Base-by-base conservation (phyloP, 2,113 vertebrate species). In the Sciurus niger region DNA sequence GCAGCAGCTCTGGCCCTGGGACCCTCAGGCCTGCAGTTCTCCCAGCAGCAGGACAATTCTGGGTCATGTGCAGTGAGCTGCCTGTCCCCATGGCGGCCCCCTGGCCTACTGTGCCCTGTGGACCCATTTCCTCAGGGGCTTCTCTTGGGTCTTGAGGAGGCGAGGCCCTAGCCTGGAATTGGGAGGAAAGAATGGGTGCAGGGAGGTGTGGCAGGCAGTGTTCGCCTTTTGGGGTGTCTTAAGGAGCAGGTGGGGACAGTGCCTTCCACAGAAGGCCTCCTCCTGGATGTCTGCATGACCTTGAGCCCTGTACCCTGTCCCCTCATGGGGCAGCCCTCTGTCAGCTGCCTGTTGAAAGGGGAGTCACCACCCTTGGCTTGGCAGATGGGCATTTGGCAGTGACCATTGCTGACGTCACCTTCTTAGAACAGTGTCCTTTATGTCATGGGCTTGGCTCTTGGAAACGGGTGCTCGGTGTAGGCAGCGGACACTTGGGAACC, bases 361-460 rank as follows among this genome's bases (percentile, higher is more conserved):
- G 24, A 8, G 22, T 25, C 22, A 2, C 22, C 22, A 24, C 58
- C 58, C 58, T 60, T 22, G 24, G 58, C 58, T 24, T 68, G 67
- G 65, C 14, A 34, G 30, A 68, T 37, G 84, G 32, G 55, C 32
- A 24, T 14, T 43, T 58, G 65, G 55, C 86, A 91, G 92, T 96
- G 88, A 96, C 93, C 0, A 30, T 68, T 34, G 32, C 12, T 34
- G 67, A 68, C 7, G 67, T 68, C 32, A 68, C 95, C 96, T 97
- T 96, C 67, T 97, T 96, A 96, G 97, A 97, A 94, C 72, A 89
- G 83, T 77, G 96, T 97, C 98, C 98, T 96, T 84, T 94, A 78
- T 94, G 84, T 97, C 97, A 96, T 97, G 93, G 97, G 98, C 97
- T 97, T 96, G 95, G 95, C 48, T 85, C 20, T 90, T 85, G 68